Conservation (phyloP, 2,888 invertebrate genomes). For the Dioctria rufipes region DNA sequence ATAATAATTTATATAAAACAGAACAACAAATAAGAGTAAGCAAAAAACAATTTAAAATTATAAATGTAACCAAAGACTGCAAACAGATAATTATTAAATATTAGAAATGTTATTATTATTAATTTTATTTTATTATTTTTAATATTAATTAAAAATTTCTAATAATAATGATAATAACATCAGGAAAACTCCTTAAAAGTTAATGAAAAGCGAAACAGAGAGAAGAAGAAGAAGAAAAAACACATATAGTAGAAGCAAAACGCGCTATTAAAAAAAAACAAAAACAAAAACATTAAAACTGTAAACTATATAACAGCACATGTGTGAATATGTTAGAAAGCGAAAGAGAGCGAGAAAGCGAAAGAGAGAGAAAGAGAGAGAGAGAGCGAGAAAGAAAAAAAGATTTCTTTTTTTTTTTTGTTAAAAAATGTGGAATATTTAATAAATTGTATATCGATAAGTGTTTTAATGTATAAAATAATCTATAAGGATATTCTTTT, state of each 20-base stretch:
- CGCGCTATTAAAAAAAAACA: slow-evolving; percentile 30
- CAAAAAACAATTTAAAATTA: slow-evolving; percentile 64
- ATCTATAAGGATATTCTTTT: slow-evolving; percentile 48
- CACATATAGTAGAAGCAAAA: slow-evolving; percentile 12
- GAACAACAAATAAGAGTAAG: slow-evolving; percentile 59
- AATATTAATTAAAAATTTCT: slow-evolving; percentile 53
- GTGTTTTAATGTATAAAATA: slow-evolving; percentile 51
- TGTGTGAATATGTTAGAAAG: slow-evolving; percentile 38
- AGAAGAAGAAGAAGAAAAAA: slow-evolving; percentile 16
- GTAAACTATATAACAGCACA: slow-evolving; percentile 26
- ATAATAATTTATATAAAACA: slow-evolving; percentile 11
- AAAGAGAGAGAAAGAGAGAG: background rate
- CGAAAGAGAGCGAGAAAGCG: slow-evolving; percentile 15
- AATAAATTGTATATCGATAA: slow-evolving; percentile 45
- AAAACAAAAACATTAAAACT: background rate
- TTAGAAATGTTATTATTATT: slow-evolving; percentile 68
- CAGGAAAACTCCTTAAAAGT: slow-evolving; percentile 23
- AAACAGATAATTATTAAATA: slow-evolving; percentile 72
- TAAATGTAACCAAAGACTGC: slow-evolving; percentile 72
- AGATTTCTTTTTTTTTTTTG: background rate
- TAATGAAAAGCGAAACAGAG: slow-evolving; percentile 29
- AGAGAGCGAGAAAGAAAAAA: background rate
- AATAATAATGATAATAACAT: slow-evolving; percentile 48
- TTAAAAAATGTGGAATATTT: slow-evolving; percentile 50
- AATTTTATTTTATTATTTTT: slow-evolving; percentile 60